These are phyloP conservation scores for Erinaceus europaeus DNA, from an alignment of 2,113 vertebrate species.

Conservation along the genomic window DNA sequence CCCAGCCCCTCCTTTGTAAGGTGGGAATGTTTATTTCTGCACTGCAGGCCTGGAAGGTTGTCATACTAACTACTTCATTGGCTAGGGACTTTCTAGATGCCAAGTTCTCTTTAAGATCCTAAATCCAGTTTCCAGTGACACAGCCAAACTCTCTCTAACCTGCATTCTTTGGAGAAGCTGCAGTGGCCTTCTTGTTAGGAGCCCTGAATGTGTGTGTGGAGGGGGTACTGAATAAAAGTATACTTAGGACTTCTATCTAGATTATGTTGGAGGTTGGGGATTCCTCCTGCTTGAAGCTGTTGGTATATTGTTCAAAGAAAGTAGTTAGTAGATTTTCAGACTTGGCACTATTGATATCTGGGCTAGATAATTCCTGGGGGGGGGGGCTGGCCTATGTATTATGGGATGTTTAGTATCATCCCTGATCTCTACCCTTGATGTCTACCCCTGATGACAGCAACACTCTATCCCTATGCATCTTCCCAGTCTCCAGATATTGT, in stretches of 20 bases:
- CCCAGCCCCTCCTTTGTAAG: too few species aligned
- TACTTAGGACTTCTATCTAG: background rate
- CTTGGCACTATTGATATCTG: background rate
- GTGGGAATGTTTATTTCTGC: background rate
- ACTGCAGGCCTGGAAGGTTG: background rate
- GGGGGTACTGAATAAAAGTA: background rate
- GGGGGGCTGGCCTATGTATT: background rate
- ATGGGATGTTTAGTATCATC: background rate
- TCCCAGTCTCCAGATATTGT: background rate
- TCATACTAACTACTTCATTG: background rate
- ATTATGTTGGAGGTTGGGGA: background rate
- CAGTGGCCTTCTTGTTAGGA: background rate
- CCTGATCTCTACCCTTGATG: background rate
- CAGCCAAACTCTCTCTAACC: background rate
- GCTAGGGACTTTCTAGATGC: background rate
- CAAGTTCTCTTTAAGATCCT: background rate
- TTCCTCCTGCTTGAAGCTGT: background rate
- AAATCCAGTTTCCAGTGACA: background rate
- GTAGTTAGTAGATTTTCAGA: background rate
- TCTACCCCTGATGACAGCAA: too few species aligned
- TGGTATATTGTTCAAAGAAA: background rate
- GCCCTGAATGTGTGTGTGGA: background rate
- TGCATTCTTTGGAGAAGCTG: background rate
- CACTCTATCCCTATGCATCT: rapidly evolving
- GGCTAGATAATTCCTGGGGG: background rate